Evolutionary conservation across 2,888 invertebrate genomes (phyloP).

Genomic region (Drosophila tripunctata): DNA sequence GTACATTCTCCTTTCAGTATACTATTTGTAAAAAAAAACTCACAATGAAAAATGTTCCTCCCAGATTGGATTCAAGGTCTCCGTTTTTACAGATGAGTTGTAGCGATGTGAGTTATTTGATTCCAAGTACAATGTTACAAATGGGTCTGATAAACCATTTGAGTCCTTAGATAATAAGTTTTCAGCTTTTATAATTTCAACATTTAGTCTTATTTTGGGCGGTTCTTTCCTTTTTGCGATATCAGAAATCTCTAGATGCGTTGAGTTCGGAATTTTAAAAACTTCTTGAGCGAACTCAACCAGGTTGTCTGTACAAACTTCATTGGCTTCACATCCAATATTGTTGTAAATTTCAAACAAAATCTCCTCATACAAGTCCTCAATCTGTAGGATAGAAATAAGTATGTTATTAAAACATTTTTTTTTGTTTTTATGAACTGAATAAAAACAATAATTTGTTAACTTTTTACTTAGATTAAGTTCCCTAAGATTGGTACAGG

Average conservation of each 20-base stretch:
- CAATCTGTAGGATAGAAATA: slow-evolving; percentile 85
- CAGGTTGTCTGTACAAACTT: slow-evolving; percentile 88
- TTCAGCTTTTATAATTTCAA: slow-evolving; percentile 94
- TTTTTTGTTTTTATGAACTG: no score
- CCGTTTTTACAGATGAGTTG: slow-evolving; percentile 95
- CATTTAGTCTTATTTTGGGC: slow-evolving; percentile 92
- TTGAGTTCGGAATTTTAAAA: slow-evolving; percentile 89
- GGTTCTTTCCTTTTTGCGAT: slow-evolving; percentile 91
- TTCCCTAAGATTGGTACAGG: not conserved
- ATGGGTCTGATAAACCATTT: slow-evolving; percentile 98
- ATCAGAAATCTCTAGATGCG: slow-evolving; percentile 89
- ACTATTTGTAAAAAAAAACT: slow-evolving; percentile 34
- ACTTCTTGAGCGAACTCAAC: slow-evolving; percentile 92
- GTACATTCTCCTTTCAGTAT: no score
- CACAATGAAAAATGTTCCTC: slow-evolving; percentile 97
- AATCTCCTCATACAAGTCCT: slow-evolving; percentile 93
- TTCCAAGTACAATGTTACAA: slow-evolving; percentile 95
- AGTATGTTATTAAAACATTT: not conserved
- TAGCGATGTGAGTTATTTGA: slow-evolving; percentile 91
- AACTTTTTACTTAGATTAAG: no score
- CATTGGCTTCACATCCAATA: slow-evolving; percentile 90
- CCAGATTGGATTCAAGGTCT: slow-evolving; percentile 96
- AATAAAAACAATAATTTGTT: no score
- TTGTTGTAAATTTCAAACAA: slow-evolving; percentile 93
- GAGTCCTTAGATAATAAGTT: slow-evolving; percentile 93